Conservation (phyloP, 2,797 vertebrate genomes). For the Lutjanus argentimaculatus region DNA sequence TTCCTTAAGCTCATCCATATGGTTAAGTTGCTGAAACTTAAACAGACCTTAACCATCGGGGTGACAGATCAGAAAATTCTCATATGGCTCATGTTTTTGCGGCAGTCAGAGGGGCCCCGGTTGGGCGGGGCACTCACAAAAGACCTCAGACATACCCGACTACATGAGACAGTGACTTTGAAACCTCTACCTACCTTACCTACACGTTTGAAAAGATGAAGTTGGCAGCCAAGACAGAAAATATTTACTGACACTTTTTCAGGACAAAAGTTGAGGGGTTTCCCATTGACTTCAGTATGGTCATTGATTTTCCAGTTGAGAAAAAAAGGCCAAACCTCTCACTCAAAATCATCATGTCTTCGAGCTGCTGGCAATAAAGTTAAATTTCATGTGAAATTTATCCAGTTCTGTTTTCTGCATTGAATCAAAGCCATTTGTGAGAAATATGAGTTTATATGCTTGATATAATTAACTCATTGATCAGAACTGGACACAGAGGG, state of each 20-base stretch:
- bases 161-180: background rate
- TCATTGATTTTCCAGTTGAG: background rate
- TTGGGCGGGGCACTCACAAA: slow-evolving; percentile 6
- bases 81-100: background rate
- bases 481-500: background rate
- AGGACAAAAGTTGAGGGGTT: background rate
- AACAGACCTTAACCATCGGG: background rate
- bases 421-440: too few species aligned
- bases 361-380: background rate
- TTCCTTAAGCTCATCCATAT: background rate
- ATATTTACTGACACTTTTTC: slow-evolving; percentile 3
- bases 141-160: background rate
- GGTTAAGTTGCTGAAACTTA: background rate
- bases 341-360: background rate
- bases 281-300: background rate
- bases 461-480: background rate
- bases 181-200: background rate
- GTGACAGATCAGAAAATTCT: background rate
- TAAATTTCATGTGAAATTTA: background rate
- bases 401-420: background rate
- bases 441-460: background rate
- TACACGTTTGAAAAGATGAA: background rate
- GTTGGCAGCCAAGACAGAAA: background rate
- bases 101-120: background rate
- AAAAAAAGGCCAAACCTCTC: slow-evolving; percentile 1